phyloP scores from a whole-genome alignment of 2,888 invertebrate genomes.

The Strigamia transsilvanica region DNA sequence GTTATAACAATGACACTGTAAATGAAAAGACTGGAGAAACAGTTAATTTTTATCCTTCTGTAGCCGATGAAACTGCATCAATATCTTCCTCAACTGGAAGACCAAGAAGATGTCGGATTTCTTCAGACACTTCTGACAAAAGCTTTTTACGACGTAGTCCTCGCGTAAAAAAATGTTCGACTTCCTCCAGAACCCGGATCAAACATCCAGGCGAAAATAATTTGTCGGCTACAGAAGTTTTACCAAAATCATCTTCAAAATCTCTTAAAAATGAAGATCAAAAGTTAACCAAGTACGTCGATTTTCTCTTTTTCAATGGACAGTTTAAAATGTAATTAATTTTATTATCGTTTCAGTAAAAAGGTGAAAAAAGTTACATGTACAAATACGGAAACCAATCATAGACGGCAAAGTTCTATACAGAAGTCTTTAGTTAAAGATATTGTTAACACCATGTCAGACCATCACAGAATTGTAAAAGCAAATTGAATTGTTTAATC shows the following conservation, averaged over 20 bases:
- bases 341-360: background rate
- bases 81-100: background rate
- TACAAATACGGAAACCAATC: background rate
- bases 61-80: background rate
- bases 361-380: background rate
- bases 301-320: too few relatives aligned
- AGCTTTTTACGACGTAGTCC: background rate
- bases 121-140: background rate
- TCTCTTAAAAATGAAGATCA: too few relatives aligned
- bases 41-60: background rate
- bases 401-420: background rate
- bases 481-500: background rate
- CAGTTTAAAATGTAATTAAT: too few relatives aligned
- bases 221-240: background rate
- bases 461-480: background rate
- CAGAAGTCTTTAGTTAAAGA: background rate
- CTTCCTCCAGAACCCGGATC: background rate
- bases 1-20: background rate
- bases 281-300: too few relatives aligned
- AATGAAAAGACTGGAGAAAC: background rate
- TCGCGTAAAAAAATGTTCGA: background rate
- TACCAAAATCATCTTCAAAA: too few relatives aligned
- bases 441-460: constrained; percentile 3
- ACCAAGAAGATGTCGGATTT: background rate
- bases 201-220: background rate